Percentiles rank a stretch among this genome's conserved stretches.
These are phyloP conservation scores for Poecilobothrus nobilitatus DNA, from an alignment of 2,888 invertebrate species.

Conservation along the genomic window DNA sequence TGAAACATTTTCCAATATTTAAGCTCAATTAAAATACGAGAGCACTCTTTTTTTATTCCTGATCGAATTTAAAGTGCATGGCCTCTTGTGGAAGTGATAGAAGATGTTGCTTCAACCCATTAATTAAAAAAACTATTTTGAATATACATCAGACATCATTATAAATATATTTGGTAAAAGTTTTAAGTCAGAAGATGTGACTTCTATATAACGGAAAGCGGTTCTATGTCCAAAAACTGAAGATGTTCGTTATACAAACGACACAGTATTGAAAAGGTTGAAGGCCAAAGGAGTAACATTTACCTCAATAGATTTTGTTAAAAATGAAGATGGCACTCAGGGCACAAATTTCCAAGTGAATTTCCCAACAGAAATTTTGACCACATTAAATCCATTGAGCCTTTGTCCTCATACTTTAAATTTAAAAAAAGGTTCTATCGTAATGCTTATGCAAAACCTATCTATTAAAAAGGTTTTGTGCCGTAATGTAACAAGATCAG, in stretches of 20 bases:
- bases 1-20: no score
- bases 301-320: no score
- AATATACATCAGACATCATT: neutral
- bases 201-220: neutral
- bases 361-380: neutral
- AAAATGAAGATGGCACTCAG: neutral
- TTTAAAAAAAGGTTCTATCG: neutral
- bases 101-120: no score
- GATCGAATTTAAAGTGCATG: no score
- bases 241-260: neutral
- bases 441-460: neutral
- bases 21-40: no score
- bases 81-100: no score
- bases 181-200: neutral
- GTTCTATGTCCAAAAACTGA: neutral
- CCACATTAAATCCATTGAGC: neutral
- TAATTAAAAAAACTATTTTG: no score
- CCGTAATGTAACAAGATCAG: neutral
- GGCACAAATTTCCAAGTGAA: neutral
- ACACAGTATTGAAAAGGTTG: neutral
- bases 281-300: no score
- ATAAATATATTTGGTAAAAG: neutral
- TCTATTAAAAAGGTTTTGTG: neutral
- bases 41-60: no score
- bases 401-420: neutral